phyloP scores from a whole-genome alignment of 2,113 vertebrate species.

The Phoenicopterus ruber region DNA sequence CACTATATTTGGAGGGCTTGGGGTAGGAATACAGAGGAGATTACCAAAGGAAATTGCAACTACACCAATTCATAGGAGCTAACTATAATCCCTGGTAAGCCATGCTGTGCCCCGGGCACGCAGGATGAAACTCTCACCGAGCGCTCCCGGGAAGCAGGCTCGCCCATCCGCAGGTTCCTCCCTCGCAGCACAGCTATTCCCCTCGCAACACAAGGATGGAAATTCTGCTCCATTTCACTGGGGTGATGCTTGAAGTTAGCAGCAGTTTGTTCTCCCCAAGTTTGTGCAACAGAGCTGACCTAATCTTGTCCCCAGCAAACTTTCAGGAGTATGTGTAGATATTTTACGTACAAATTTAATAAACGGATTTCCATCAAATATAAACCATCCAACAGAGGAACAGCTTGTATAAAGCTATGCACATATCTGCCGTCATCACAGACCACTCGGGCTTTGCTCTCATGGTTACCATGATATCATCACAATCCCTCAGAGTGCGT shows the following conservation, averaged over 20 bases:
- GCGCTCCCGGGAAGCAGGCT: neutral
- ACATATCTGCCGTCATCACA: slow-evolving; percentile 29
- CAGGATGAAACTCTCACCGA: neutral
- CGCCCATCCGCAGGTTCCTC: neutral
- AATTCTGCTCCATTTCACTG: neutral
- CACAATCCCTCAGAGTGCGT: neutral
- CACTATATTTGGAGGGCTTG: neutral
- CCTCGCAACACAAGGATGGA: neutral
- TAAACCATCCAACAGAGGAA: neutral
- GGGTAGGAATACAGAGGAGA: neutral
- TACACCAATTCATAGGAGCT: neutral
- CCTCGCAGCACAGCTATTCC: neutral
- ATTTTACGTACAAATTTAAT: neutral
- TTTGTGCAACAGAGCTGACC: neutral
- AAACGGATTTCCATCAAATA: neutral
- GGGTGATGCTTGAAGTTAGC: neutral
- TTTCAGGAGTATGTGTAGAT: neutral
- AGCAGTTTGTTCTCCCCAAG: neutral
- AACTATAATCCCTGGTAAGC: neutral
- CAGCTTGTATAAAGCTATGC: neutral
- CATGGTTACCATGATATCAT: slow-evolving; percentile 54
- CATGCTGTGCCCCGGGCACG: neutral
- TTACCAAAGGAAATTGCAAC: neutral
- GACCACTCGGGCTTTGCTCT: slow-evolving; percentile 56
- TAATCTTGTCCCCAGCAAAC: neutral